Percentiles rank a stretch among this genome's conserved stretches.
phyloP scores from a whole-genome alignment of 2,888 invertebrate species.

The Limnephilus rhombicus region DNA sequence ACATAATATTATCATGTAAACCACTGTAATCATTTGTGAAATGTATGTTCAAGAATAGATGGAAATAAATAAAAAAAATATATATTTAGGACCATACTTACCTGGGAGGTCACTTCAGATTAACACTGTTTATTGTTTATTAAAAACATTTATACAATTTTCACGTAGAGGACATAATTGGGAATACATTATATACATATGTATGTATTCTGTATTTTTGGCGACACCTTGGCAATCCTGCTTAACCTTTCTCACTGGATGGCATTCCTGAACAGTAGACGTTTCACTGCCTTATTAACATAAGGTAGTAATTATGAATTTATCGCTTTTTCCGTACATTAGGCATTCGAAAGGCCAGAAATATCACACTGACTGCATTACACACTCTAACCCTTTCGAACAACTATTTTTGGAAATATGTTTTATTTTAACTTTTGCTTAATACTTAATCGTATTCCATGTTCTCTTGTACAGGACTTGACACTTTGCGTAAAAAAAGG shows the following conservation, averaged over 20 bases:
- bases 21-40: too few relatives aligned
- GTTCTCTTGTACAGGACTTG: not conserved
- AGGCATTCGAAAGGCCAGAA: slow-evolving; percentile 25
- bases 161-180: too few relatives aligned
- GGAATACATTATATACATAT: too few relatives aligned
- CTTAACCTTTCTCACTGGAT: not conserved
- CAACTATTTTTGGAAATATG: not conserved
- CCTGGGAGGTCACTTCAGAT: too few relatives aligned
- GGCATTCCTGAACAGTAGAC: slow-evolving; percentile 2
- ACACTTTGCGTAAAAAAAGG: not conserved
- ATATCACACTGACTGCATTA: slow-evolving; percentile 26
- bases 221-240: not conserved
- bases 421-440: not conserved
- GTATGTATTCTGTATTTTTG: not conserved
- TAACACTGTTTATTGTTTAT: too few relatives aligned
- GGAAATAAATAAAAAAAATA: too few relatives aligned
- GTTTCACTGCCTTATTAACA: slow-evolving; percentile 37
- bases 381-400: slow-evolving; percentile 18
- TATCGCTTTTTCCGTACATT: slow-evolving; percentile 36
- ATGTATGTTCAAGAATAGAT: too few relatives aligned
- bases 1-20: too few relatives aligned
- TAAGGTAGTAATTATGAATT: slow-evolving; percentile 43
- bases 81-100: too few relatives aligned
- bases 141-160: too few relatives aligned
- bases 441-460: not conserved